These are phyloP conservation scores for Sebastes matsubarae DNA, from an alignment of 2,797 vertebrate genomes.

Conservation along the genomic window DNA sequence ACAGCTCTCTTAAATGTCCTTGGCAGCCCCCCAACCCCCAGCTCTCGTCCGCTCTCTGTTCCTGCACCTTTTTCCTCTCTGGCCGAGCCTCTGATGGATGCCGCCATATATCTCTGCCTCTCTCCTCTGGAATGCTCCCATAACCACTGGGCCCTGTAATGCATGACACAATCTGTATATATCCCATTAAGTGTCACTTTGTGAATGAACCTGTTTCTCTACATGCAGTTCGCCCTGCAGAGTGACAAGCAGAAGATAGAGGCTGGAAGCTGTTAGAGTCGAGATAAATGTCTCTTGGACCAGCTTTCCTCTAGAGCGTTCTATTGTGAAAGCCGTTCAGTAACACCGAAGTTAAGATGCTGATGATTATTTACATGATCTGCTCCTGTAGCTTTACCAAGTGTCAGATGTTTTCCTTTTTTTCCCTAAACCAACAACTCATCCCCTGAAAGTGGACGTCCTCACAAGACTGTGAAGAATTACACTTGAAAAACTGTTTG, in stretches of 20 bases:
- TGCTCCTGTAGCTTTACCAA: slow-evolving; percentile 12
- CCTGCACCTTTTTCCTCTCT: slow-evolving; percentile 68
- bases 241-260: slow-evolving; percentile 33
- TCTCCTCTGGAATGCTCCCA: slow-evolving; percentile 67
- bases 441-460: slow-evolving; percentile 27
- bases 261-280: slow-evolving; percentile 30
- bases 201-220: slow-evolving; percentile 71
- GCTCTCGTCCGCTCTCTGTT: slow-evolving; percentile 52
- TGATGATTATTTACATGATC: slow-evolving; percentile 28
- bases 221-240: slow-evolving; percentile 27
- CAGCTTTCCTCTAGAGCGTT: neutral
- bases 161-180: slow-evolving; percentile 77
- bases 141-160: slow-evolving; percentile 72
- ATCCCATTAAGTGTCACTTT: slow-evolving; percentile 77
- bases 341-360: neutral
- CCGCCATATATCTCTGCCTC: slow-evolving; percentile 76
- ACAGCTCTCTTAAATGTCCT: slow-evolving; percentile 86
- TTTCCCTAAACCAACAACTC: slow-evolving; percentile 22
- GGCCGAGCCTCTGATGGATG: slow-evolving; percentile 74
- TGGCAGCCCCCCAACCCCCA: slow-evolving; percentile 76
- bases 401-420: slow-evolving; percentile 28
- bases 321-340: neutral
- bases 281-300: slow-evolving; percentile 18
- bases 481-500: slow-evolving; percentile 52
- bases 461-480: slow-evolving; percentile 50